These are phyloP conservation scores for Entomyzon cyanotis DNA, from an alignment of 2,113 vertebrate genomes.

Conservation along the genomic window DNA sequence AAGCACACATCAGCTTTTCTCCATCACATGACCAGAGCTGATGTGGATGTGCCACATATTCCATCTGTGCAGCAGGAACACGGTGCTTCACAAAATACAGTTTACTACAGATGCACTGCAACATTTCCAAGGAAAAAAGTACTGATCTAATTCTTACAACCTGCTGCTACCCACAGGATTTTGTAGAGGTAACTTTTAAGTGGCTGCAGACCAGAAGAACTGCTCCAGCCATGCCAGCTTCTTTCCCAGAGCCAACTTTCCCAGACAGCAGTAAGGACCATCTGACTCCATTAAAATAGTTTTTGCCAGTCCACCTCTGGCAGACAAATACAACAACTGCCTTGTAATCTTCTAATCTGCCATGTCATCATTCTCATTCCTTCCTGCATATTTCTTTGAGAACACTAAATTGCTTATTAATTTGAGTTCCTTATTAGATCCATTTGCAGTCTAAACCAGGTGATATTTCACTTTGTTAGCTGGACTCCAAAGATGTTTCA, in stretches of 20 bases:
- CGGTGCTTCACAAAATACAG: rapidly evolving
- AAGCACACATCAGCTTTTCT: neutral
- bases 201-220: neutral
- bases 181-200: neutral
- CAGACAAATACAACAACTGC: neutral
- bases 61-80: neutral
- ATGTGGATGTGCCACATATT: neutral
- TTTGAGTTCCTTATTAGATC: slow-evolving; percentile 18
- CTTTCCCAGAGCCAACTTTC: neutral
- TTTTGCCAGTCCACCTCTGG: neutral
- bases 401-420: slow-evolving; percentile 20
- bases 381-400: neutral
- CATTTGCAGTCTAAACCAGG: neutral
- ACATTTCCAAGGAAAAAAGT: neutral
- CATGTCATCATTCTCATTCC: neutral
- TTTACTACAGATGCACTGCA: neutral
- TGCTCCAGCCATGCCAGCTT: neutral
- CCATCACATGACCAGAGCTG: neutral
- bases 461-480: neutral
- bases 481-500: neutral
- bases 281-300: neutral
- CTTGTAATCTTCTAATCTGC: neutral
- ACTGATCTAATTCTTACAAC: neutral
- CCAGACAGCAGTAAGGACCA: neutral
- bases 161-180: neutral